phyloP scores from a whole-genome alignment of 2,888 invertebrate genomes.

The Lymantria dispar region DNA sequence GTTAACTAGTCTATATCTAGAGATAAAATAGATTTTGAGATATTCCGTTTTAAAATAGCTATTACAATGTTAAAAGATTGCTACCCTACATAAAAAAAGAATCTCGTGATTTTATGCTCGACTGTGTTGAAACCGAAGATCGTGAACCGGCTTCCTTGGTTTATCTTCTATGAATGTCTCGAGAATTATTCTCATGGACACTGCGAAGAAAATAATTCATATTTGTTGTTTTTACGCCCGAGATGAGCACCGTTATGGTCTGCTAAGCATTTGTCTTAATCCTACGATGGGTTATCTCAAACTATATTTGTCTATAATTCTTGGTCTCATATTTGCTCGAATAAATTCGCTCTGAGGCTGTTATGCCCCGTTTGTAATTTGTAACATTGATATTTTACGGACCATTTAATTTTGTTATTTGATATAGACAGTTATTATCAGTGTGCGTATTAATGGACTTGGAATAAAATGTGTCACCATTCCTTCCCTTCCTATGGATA shows the following conservation, averaged over 20 bases:
- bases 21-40: neutral
- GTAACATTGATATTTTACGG: neutral
- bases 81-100: slow-evolving; percentile 23
- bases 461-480: too few relatives aligned
- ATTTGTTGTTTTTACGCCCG: slow-evolving; percentile 3
- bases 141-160: slow-evolving; percentile 24
- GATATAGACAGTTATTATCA: too few relatives aligned
- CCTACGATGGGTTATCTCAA: neutral
- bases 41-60: neutral
- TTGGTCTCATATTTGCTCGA: neutral
- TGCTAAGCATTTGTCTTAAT: slow-evolving; percentile 11
- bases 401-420: neutral
- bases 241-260: slow-evolving; percentile 9
- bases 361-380: too few relatives aligned
- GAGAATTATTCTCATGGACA: slow-evolving; percentile 28
- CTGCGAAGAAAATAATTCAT: slow-evolving; percentile 23
- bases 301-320: neutral
- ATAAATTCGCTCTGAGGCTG: neutral
- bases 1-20: too few relatives aligned
- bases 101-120: slow-evolving; percentile 31
- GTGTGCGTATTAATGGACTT: too few relatives aligned
- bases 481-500: too few relatives aligned
- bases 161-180: slow-evolving; percentile 26
- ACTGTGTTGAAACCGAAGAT: slow-evolving; percentile 34
- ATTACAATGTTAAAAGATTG: slow-evolving; percentile 7